These are phyloP conservation scores for Anarhynchus alexandrinus DNA, from an alignment of 2,113 vertebrate species.

Conservation along the genomic window DNA sequence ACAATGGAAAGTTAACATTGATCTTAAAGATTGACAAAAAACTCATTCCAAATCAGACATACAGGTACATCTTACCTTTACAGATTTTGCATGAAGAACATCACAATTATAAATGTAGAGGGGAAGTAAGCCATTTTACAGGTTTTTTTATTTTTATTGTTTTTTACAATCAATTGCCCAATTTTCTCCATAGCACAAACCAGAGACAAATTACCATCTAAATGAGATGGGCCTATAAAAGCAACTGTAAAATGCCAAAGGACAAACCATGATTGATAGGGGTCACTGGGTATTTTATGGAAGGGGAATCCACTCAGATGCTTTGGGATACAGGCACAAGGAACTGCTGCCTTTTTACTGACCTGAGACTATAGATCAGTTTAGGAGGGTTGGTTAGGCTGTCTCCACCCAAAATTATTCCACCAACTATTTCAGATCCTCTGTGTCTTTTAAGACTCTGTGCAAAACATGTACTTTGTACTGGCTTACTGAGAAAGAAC, in stretches of 20 bases:
- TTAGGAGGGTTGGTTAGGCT: not conserved
- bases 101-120: not conserved
- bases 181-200: not conserved
- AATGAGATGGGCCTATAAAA: slow-evolving; percentile 33
- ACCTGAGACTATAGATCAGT: not conserved
- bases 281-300: not conserved
- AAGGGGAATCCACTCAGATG: not conserved
- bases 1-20: not conserved
- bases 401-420: not conserved
- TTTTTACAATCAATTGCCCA: not conserved
- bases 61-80: not conserved
- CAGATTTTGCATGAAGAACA: not conserved
- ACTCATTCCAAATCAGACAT: not conserved
- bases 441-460: not conserved
- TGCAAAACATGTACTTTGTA: not conserved
- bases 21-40: not conserved
- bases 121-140: not conserved
- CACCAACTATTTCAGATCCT: not conserved
- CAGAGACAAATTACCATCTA: not conserved
- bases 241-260: slow-evolving; percentile 43
- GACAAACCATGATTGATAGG: not conserved
- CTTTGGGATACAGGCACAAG: not conserved
- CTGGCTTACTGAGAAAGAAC: not conserved
- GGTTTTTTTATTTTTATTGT: not conserved
- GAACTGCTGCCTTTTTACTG: not conserved